A percentile compares a stretch with the other conserved stretches of the same genome.
Evolutionary conservation across 1,140 invertebrate species (phyloP).

Genomic region (Zeugodacus cucurbitae): DNA sequence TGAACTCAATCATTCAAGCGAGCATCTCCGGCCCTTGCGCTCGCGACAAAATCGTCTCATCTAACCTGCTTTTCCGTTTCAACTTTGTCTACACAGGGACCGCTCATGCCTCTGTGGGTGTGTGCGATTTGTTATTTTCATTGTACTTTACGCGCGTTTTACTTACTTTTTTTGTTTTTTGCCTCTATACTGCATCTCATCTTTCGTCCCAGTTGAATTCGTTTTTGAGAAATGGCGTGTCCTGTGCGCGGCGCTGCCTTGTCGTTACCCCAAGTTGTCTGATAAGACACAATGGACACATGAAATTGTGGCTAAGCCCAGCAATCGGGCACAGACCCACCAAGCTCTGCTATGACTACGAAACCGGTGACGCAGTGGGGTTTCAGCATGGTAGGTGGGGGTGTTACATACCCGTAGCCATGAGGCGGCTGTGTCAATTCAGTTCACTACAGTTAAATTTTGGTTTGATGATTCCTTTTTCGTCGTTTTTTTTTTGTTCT

Average conservation of each 20-base stretch:
- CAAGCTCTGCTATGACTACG: neutral
- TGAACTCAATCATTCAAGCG: neutral
- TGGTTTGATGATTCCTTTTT: conserved; percentile 6
- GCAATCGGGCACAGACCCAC: neutral
- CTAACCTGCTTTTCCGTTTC: conserved; percentile 23
- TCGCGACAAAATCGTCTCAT: neutral
- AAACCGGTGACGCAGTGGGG: neutral
- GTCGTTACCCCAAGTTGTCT: conserved; percentile 1
- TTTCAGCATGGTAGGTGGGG: neutral
- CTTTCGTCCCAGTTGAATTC: conserved; percentile 28
- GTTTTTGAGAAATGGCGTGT: conserved; percentile 23
- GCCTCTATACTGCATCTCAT: neutral
- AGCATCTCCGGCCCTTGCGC: neutral
- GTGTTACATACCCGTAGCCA: neutral
- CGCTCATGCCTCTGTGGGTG: neutral
- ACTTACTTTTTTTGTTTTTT: neutral
- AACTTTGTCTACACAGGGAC: neutral
- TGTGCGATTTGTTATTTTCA: neutral
- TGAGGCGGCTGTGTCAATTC: neutral
- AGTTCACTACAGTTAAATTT: neutral
- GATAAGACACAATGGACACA: conserved; percentile 32
- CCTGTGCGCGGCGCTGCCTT: neutral
- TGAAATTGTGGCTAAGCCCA: conserved; percentile 3
- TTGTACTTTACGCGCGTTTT: neutral
- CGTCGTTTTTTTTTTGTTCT: neutral